Conservation (phyloP, 53 echinoderm and acorn worm genomes). For the Zoroaster sp. region DNA sequence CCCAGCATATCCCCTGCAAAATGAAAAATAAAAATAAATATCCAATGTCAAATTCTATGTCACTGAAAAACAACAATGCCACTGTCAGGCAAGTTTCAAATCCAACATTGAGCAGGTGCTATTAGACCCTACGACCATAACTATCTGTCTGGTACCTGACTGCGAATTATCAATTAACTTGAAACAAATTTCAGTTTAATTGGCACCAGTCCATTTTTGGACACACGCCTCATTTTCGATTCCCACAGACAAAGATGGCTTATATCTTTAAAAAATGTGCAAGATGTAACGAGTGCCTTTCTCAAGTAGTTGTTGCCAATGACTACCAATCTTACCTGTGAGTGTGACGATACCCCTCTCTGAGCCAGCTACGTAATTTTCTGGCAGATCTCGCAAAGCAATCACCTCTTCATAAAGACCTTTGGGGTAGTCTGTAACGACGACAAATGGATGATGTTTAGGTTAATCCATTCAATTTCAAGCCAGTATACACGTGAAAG, state of each 20-base stretch:
- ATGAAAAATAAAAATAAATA: neutral
- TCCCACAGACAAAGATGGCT: too few relatives aligned
- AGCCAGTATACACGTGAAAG: too few relatives aligned
- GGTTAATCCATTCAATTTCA: too few relatives aligned
- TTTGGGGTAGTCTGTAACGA: neutral
- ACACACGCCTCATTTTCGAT: too few relatives aligned
- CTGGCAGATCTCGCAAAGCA: slow-evolving; percentile 62
- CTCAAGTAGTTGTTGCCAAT: neutral
- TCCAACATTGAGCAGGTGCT: too few relatives aligned
- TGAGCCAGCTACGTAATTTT: slow-evolving; percentile 72
- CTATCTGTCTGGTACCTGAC: too few relatives aligned
- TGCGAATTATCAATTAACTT: too few relatives aligned
- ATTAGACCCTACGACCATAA: too few relatives aligned
- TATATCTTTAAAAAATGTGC: neutral
- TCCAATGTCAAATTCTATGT: neutral
- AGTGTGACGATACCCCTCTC: slow-evolving; percentile 68
- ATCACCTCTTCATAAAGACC: slow-evolving; percentile 2
- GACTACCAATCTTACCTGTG: slow-evolving; percentile 60
- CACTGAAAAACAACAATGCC: too few relatives aligned
- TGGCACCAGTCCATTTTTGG: too few relatives aligned
- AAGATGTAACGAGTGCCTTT: neutral
- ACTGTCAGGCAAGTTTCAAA: too few relatives aligned
- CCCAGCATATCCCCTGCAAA: slow-evolving; percentile 73
- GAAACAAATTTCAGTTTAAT: too few relatives aligned
- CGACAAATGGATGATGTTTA: neutral